Evolutionary conservation across 2,888 invertebrate genomes (phyloP).

Genomic region (Cheilosia pagana): DNA sequence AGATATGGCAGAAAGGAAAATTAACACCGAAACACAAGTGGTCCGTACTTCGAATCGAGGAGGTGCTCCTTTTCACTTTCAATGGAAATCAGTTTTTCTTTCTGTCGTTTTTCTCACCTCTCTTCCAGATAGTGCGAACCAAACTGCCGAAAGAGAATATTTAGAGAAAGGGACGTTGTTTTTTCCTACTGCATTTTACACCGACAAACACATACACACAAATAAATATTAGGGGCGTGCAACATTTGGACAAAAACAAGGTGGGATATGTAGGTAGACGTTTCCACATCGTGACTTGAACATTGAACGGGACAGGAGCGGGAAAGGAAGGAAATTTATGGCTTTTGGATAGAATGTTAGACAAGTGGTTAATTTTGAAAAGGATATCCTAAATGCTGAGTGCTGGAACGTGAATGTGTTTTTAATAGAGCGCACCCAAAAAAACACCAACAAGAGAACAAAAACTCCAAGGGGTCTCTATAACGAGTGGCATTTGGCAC

Average conservation of each 20-base stretch:
- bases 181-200: slow-evolving; percentile 6
- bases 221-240: slow-evolving; percentile 6
- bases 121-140: not conserved
- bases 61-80: slow-evolving; percentile 46
- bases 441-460: not conserved
- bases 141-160: not conserved
- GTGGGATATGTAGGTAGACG: slow-evolving; percentile 7
- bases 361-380: slow-evolving; percentile 68
- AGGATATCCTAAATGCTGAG: slow-evolving; percentile 61
- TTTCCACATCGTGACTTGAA: slow-evolving; percentile 54
- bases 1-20: slow-evolving; percentile 10
- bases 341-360: slow-evolving; percentile 66
- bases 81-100: not conserved
- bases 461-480: not conserved
- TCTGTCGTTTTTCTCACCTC: slow-evolving; percentile 37
- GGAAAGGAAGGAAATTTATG: slow-evolving; percentile 31
- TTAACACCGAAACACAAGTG: slow-evolving; percentile 41
- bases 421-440: slow-evolving; percentile 30
- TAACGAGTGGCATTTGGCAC: slow-evolving; percentile 7
- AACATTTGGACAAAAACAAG: not conserved
- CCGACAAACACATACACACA: not conserved
- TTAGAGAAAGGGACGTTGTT: slow-evolving; percentile 23
- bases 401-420: slow-evolving; percentile 53
- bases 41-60: not conserved
- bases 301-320: slow-evolving; percentile 20